A percentile compares a stretch with the other conserved stretches of the same genome.
These are phyloP conservation scores for Neoitamus cyanurus DNA, from an alignment of 2,888 invertebrate species.

Conservation along the genomic window DNA sequence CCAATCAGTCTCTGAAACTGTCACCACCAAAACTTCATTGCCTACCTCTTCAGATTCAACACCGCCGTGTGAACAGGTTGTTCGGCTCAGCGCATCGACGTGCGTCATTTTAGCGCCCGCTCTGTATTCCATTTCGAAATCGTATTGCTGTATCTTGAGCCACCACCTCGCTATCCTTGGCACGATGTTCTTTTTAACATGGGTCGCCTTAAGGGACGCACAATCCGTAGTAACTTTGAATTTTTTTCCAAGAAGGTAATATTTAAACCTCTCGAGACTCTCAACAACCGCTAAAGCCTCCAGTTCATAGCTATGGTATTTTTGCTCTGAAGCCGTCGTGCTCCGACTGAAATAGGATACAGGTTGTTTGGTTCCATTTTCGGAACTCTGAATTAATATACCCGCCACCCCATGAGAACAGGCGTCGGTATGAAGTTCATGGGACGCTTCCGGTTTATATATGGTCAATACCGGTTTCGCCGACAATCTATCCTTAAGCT, in stretches of 20 bases:
- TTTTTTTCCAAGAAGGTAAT: not conserved
- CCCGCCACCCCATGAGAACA: not conserved
- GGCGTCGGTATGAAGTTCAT: constrained; percentile 46
- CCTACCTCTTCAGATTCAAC: not conserved
- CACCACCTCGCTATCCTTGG: too few species aligned
- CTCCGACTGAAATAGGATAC: not conserved
- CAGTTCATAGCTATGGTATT: constrained; percentile 12
- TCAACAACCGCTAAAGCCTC: constrained; percentile 12
- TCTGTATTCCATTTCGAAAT: not conserved
- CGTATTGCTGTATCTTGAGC: too few species aligned
- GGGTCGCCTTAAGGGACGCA: not conserved
- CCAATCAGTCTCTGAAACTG: not conserved
- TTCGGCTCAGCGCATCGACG: not conserved
- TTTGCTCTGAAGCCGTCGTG: not conserved
- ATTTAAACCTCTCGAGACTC: not conserved
- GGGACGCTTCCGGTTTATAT: not conserved
- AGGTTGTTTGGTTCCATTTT: not conserved
- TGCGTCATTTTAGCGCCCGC: not conserved
- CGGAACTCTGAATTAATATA: not conserved
- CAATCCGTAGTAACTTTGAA: not conserved
- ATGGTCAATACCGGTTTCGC: not conserved
- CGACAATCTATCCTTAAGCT: not conserved
- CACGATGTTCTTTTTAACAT: not conserved
- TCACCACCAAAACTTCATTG: not conserved
- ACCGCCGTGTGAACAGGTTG: not conserved